These are phyloP conservation scores for Orthonevra nobilis DNA, from an alignment of 2,888 invertebrate genomes.

Conservation along the genomic window DNA sequence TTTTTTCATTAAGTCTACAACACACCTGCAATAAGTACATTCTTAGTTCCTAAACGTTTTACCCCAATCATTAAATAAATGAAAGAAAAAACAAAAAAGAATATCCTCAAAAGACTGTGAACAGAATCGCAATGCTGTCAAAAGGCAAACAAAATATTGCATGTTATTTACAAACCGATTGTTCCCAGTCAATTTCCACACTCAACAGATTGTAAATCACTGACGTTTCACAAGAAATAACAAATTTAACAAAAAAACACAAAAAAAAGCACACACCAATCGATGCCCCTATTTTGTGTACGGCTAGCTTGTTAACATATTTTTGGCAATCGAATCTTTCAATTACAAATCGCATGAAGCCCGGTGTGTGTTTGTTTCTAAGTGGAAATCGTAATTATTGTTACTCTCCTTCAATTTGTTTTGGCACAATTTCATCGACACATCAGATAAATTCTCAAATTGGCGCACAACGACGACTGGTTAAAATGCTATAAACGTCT, in stretches of 20 bases:
- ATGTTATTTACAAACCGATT: too few species aligned
- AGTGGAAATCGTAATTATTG: constrained; percentile 46
- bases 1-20: too few species aligned
- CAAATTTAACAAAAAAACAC: too few species aligned
- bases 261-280: too few species aligned
- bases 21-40: too few species aligned
- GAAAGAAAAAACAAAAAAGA: too few species aligned
- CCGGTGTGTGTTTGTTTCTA: constrained; percentile 7
- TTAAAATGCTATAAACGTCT: constrained; percentile 46
- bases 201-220: neutral
- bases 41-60: too few species aligned
- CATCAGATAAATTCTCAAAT: constrained; percentile 22
- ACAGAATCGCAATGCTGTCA: too few species aligned
- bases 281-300: constrained; percentile 11
- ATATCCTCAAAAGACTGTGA: too few species aligned
- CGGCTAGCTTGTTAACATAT: constrained; percentile 23
- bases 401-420: constrained; percentile 33
- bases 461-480: constrained; percentile 24
- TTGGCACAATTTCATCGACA: constrained; percentile 45
- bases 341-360: constrained; percentile 6
- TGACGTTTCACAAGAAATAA: too few species aligned
- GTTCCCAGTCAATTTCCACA: neutral
- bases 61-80: too few species aligned
- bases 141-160: too few species aligned
- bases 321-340: constrained; percentile 38